Percentiles rank a stretch among this genome's conserved stretches.
Conservation (phyloP, 1,140 invertebrate species). For the Drosophila cardini region DNA sequence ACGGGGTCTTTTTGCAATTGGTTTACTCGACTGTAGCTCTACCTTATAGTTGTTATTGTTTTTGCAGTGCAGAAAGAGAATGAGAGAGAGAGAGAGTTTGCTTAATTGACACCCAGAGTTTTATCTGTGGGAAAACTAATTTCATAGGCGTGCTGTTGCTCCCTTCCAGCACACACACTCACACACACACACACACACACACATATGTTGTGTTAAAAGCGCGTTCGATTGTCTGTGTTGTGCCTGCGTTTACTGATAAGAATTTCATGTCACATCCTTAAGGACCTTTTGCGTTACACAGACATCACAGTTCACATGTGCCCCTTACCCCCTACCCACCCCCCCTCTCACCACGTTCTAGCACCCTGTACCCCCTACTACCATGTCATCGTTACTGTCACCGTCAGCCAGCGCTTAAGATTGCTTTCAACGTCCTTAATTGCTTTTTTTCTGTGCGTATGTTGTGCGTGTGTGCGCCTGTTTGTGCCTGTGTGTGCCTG, state of each 20-base stretch:
- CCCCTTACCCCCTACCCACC: neutral
- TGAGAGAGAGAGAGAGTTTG: slow-evolving; percentile 12
- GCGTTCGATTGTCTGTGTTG: slow-evolving; percentile 17
- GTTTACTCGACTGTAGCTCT: too few species aligned
- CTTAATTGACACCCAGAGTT: slow-evolving; percentile 78
- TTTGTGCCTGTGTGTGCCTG: neutral
- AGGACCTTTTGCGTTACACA: slow-evolving; percentile 60
- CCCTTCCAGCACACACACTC: neutral
- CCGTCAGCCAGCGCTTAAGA: slow-evolving; percentile 79
- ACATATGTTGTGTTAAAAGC: slow-evolving; percentile 44
- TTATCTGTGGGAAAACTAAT: slow-evolving; percentile 82
- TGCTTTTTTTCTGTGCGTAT: slow-evolving; percentile 72
- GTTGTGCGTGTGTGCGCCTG: slow-evolving; percentile 1
- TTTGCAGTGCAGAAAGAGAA: too few species aligned
- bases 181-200: slow-evolving; percentile 1
- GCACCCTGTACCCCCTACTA: neutral
- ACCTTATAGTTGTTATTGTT: too few species aligned
- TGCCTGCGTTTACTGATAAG: slow-evolving; percentile 73
- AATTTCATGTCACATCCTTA: slow-evolving; percentile 84
- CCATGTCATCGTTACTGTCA: slow-evolving; percentile 69
- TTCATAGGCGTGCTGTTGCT: slow-evolving; percentile 64
- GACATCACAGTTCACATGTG: slow-evolving; percentile 67
- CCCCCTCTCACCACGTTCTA: neutral
- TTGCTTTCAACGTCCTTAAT: slow-evolving; percentile 84
- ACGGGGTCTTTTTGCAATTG: too few species aligned